Percentiles rank a stretch among this genome's conserved stretches.
Conservation (phyloP, 2,888 invertebrate species). For the Rhagonycha lutea region DNA sequence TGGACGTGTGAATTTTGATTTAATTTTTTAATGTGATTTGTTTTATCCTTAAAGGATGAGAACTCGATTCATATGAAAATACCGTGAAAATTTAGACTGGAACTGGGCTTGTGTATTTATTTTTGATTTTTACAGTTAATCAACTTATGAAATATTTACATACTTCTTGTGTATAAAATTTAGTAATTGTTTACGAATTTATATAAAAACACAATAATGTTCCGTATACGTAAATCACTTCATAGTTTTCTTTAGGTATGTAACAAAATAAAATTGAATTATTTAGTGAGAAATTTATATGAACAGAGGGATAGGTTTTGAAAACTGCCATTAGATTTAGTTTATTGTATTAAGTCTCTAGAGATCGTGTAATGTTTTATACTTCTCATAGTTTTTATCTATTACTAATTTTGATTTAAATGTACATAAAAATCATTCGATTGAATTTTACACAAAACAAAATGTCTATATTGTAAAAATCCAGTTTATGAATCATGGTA, state of each 20-base stretch:
- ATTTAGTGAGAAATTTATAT: constrained; percentile 13
- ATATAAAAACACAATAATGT: constrained; percentile 19
- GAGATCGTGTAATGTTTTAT: constrained; percentile 26
- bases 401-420: constrained; percentile 15
- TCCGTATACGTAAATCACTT: constrained; percentile 30
- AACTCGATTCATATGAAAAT: not conserved
- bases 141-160: not conserved
- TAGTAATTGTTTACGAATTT: constrained; percentile 12
- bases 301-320: constrained; percentile 24
- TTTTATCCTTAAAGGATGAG: not conserved
- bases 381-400: constrained; percentile 14
- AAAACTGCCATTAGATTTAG: constrained; percentile 30
- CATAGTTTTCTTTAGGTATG: constrained; percentile 12
- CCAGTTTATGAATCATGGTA: not conserved
- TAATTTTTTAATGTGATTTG: not conserved
- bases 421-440: constrained; percentile 14
- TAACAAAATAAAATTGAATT: constrained; percentile 11
- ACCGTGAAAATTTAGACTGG: not conserved
- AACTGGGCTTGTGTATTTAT: not conserved
- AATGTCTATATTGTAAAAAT: constrained; percentile 18
- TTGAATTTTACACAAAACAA: not conserved
- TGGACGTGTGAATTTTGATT: not conserved
- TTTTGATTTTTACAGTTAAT: not conserved
- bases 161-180: not conserved
- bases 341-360: constrained; percentile 20